Evolutionary conservation across 2,888 invertebrate species (phyloP), one percentile per base, ranked within the genome.

Genomic region (Polyommatus iphigenia): DNA sequence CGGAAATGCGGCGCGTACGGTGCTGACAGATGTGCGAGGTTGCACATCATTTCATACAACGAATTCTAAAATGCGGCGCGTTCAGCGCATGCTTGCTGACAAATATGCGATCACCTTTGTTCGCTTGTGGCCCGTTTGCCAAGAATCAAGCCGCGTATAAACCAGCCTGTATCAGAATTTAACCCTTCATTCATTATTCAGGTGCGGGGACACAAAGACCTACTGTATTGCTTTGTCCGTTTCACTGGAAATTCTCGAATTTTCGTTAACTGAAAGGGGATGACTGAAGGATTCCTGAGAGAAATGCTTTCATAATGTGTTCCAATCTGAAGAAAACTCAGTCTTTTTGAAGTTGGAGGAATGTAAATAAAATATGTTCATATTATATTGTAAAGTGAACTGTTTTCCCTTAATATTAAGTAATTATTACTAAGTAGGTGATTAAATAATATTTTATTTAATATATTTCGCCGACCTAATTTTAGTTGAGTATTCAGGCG

Each of bases 161-260:
- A 32, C n/a, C 20, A 72, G 41, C 5, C 10, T 36, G 72, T 72
- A 72, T 72, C 72, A 41, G 72, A 41, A 72, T 41, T 8, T 72
- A 41, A 72, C 72, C 72, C 72, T 72, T 72, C 72, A 72, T 72
- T 72, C 72, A 72, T 72, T 72, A 72, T 72, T 72, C 72, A 72
- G 72, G 36, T 72, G 41, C 36, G 32, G 36, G 24, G 20, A 41
- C 72, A 72, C 41, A 72, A 72, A 72, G 41, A 41, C 41, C n/a
- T 72, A 18, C 71, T n/a, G 36, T 72, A 72, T 72, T 72, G 41
- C 41, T 41, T 72, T 72, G 41, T 72, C 72, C 72, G 41, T 41
- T 72, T 72, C 20, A 72, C 20, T 41, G n/a, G 41, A 41, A 41
- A 72, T 41, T 41, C 10, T 72, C 72, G 20, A 72, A 72, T 41